Evolutionary conservation across 1,140 invertebrate species (phyloP), one percentile per base, ranked within the genome.

Genomic region (Anthonomus grandis): DNA sequence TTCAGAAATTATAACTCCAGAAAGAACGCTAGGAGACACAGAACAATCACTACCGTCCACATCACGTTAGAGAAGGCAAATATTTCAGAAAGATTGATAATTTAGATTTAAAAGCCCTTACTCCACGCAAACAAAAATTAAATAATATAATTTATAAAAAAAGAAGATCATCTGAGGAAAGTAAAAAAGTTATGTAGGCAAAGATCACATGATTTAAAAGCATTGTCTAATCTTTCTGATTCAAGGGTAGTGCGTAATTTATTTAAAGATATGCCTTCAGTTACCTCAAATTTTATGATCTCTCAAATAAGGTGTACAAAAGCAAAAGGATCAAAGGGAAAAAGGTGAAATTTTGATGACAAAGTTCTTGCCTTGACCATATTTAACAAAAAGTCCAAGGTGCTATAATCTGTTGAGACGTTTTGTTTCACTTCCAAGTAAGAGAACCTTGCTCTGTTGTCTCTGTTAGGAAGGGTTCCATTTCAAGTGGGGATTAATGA

Each of bases 261-360:
- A 17, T 50, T 50, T 37, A 12, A 50, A 3, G 31, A 50, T 18
- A 18, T 50, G 31, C 21, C 25, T 12, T 50, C 47, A 19, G 15
- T 50, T 3, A 50, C 47, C 10, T n/a, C 47, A 18, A 37, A 50
- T 36, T 50, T 50, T 50, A 8, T 50, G 27, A 18, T 50, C 3
- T 34, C 47, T 19, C 47, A 50, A 50, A 50, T 50, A 5, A 50
- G 18, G 19, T 22, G 10, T 18, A 37, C 2, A 4, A 50, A 22
- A n/a, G 17, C 4, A 9, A 50, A 50, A 23, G 24, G 25, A 4
- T n/a, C 22, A 4, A 50, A 22, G 24, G 47, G 47, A 10, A 36
- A 34, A 24, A 50, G 47, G 21, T 50, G 47, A 34, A 22, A 12
- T 50, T 37, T 50, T 19, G 47, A 50, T 4, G 47, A 50, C n/a